Evolutionary conservation across 2,888 invertebrate genomes (phyloP), one percentile per base, ranked within the genome.

Genomic region (Noctua fimbriata): DNA sequence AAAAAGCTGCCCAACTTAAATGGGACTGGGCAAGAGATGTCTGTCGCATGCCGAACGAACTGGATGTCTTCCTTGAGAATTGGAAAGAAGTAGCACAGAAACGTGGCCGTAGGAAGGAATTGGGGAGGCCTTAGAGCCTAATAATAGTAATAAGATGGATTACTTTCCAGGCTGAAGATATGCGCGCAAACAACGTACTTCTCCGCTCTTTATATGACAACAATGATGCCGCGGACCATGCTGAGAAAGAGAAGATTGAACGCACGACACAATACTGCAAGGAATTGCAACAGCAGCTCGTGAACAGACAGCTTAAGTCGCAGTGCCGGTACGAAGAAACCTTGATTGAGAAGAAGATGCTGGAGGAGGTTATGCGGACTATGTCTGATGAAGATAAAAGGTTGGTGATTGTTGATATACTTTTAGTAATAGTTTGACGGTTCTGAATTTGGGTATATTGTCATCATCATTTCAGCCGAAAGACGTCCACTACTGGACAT

Each of bases 301-400:
- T 97, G 47, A 95, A 96, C 85, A 92, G 95, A 4, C 97, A 97
- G 81, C 93, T 94, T 77, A 93, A 95, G 84, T 96, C 93, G 85
- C 96, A 97, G 87, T 97, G 97, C 81, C 92, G 96, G 82, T 97
- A 97, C 81, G 97, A 97, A 86, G 97, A 98, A 79, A 96, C 96
- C 32, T 93, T 97, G 10, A 95, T 97, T 76, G 98, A 98, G 91
- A 98, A 97, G 95, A 97, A 97, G 88, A 97, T 97, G 95, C 93
- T 97, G 10, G 98, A 98, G 87, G 97, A 97, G 63, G 95, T 98
- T 52, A 95, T 97, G 85, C 95, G 96, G 87, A 95, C 97, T n/a
- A 95, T 98, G 1, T 96, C 97, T 55, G 97, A 97, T 91, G 98
- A 98, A 91, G 97, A 98, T 90, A 95, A 97, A 88, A 95, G 96